Evolutionary conservation across 2,797 vertebrate species (phyloP).

Genomic region (Alectoris magna): DNA sequence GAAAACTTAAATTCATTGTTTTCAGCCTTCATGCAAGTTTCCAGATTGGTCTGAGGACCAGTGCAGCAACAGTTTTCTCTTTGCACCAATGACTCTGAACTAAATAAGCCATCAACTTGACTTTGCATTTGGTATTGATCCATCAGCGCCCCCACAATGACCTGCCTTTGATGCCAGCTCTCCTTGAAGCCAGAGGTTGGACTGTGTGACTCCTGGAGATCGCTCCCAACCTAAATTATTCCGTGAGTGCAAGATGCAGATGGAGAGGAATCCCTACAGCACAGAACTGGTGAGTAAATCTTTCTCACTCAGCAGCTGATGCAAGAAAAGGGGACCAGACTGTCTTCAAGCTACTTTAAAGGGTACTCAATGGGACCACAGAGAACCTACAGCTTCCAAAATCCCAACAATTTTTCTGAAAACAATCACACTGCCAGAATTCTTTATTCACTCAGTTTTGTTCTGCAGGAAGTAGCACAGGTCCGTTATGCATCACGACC

Average conservation of each 20-base stretch:
- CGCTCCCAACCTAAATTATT: not conserved
- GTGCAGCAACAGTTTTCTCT: not conserved
- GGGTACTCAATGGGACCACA: not conserved
- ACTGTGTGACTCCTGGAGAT: not conserved
- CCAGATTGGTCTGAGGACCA: not conserved
- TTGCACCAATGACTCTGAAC: not conserved
- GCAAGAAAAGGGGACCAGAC: not conserved
- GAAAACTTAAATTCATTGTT: conserved; percentile 42
- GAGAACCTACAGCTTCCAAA: conserved; percentile 27
- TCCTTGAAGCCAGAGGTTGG: not conserved
- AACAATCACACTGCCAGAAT: not conserved
- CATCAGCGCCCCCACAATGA: not conserved
- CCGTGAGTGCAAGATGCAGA: not conserved
- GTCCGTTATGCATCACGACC: rapidly evolving
- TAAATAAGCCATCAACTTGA: conserved; percentile 44
- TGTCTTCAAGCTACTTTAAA: conserved; percentile 54
- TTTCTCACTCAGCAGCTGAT: conserved; percentile 13
- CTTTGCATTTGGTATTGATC: conserved; percentile 51
- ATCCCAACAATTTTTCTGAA: not conserved
- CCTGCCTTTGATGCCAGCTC: not conserved
- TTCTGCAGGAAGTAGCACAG: not conserved
- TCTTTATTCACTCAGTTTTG: not conserved
- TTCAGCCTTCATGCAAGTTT: conserved; percentile 26
- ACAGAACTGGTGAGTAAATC: conserved; percentile 8
- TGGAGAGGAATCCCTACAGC: conserved; percentile 15